Conservation (phyloP, 2,888 invertebrate species). For the Calephelis perditalis region DNA sequence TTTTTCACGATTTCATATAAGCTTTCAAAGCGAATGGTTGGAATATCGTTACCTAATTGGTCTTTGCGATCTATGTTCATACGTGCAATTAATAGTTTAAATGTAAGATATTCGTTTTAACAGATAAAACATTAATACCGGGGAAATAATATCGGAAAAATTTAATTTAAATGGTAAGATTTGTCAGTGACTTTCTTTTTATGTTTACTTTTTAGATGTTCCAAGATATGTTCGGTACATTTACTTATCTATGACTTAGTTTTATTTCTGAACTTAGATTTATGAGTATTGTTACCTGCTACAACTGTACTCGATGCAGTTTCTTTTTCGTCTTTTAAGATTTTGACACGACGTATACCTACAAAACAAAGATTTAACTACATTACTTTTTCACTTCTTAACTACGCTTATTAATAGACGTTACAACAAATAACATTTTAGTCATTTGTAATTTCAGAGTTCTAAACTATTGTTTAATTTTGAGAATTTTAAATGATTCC, state of each 20-base stretch:
- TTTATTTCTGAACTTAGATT: conserved; percentile 24
- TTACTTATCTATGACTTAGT: too few species aligned
- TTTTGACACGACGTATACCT: neutral
- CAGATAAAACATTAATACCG: conserved; percentile 37
- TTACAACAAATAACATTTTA: too few species aligned
- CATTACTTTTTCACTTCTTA: too few species aligned
- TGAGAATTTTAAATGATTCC: too few species aligned
- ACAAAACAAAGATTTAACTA: neutral
- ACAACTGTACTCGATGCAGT: neutral
- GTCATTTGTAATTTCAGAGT: too few species aligned
- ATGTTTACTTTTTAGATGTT: conserved; percentile 34
- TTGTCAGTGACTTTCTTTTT: conserved; percentile 35
- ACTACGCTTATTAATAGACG: too few species aligned
- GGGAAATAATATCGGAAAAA: conserved; percentile 18
- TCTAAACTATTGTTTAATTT: too few species aligned
- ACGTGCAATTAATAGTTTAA: conserved; percentile 46
- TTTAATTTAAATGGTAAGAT: conserved; percentile 47
- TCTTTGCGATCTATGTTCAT: conserved; percentile 46
- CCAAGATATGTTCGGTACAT: conserved; percentile 30
- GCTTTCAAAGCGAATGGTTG: too few species aligned
- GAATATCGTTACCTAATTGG: too few species aligned
- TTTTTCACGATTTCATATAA: too few species aligned
- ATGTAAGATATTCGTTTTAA: conserved; percentile 35
- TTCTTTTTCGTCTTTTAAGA: neutral
- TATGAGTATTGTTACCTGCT: conserved; percentile 25